Evolutionary conservation across 2,888 invertebrate genomes (phyloP).

Genomic region (Sesia bembeciformis): DNA sequence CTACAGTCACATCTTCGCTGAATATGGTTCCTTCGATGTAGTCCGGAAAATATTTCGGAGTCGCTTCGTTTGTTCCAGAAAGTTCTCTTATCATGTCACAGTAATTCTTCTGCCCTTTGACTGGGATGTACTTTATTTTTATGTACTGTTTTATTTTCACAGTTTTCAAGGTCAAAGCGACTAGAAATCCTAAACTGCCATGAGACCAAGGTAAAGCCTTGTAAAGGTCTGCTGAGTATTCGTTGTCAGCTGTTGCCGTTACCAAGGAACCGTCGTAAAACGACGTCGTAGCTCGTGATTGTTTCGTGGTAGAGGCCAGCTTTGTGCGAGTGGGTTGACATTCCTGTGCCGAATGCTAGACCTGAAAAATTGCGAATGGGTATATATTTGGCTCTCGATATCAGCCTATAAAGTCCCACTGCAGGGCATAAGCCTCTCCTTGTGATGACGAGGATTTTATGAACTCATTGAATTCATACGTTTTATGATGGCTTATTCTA

Average conservation of each 20-base stretch:
- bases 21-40: slow-evolving; percentile 80
- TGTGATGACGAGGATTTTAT: no score
- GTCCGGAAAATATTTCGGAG: slow-evolving; percentile 65
- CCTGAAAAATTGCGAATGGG: slow-evolving; percentile 32
- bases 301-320: slow-evolving; percentile 81
- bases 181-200: slow-evolving; percentile 78
- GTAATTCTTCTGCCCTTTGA: slow-evolving; percentile 76
- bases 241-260: slow-evolving; percentile 70
- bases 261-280: slow-evolving; percentile 76
- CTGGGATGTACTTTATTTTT: slow-evolving; percentile 77
- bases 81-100: slow-evolving; percentile 75
- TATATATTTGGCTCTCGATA: no score
- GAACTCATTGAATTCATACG: no score
- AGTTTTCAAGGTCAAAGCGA: slow-evolving; percentile 76
- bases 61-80: slow-evolving; percentile 70
- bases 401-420: no score
- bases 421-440: no score
- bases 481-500: no score
- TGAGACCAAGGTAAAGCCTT: slow-evolving; percentile 79
- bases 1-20: slow-evolving; percentile 75
- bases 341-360: slow-evolving; percentile 80
- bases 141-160: slow-evolving; percentile 78
- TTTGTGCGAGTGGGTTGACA: slow-evolving; percentile 83
- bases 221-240: slow-evolving; percentile 74
- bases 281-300: slow-evolving; percentile 77